Evolutionary conservation across 2,113 vertebrate species (phyloP).

Genomic region (Strix aluco): DNA sequence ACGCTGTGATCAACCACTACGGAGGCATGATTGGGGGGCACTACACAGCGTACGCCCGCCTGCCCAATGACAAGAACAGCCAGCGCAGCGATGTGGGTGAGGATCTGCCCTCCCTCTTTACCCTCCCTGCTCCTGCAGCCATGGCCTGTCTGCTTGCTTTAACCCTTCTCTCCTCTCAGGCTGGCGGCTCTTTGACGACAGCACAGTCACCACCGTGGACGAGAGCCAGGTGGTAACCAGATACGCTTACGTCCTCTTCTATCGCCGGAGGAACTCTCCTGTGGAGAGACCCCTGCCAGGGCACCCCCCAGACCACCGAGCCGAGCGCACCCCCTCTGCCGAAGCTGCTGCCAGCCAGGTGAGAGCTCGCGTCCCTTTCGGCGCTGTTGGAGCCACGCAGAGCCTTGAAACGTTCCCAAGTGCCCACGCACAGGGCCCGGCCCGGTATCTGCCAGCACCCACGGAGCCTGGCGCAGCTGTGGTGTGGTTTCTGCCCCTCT

Average conservation of each 20-base stretch:
- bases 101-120: neutral
- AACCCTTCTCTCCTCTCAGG: conserved; percentile 74
- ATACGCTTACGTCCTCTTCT: conserved; percentile 96
- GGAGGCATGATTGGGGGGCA: conserved; percentile 99
- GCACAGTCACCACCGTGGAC: conserved; percentile 95
- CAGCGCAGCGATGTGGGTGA: conserved; percentile 97
- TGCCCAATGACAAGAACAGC: conserved; percentile 95
- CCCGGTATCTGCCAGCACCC: accelerated
- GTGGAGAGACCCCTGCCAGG: conserved; percentile 91
- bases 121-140: accelerated
- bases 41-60: conserved; percentile 93
- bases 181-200: conserved; percentile 98
- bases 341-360: conserved; percentile 93
- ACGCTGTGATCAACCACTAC: conserved; percentile 98
- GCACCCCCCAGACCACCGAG: conserved; percentile 64
- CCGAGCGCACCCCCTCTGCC: conserved; percentile 67
- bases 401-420: neutral
- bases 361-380: conserved; percentile 32
- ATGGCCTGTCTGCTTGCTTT: neutral
- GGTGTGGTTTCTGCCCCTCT: neutral
- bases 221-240: conserved; percentile 97
- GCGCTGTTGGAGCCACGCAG: neutral
- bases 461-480: neutral
- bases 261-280: conserved; percentile 94
- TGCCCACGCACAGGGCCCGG: neutral